A percentile compares a stretch with the other conserved stretches of the same genome.
Conservation (phyloP, 92 coral and sea anemone species). For the Phenganax stokvisi region DNA sequence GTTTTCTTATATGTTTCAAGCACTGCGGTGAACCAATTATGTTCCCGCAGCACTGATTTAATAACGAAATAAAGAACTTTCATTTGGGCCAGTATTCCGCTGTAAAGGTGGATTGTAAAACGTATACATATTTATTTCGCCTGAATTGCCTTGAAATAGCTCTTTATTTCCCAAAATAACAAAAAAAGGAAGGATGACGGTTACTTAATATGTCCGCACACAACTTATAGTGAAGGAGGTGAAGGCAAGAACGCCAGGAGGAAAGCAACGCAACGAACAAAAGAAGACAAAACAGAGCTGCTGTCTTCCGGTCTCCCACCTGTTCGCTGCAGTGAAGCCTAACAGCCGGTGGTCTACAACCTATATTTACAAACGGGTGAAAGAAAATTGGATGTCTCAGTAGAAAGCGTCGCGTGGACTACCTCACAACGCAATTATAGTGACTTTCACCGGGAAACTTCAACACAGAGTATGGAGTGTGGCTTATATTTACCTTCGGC, state of each 20-base stretch:
- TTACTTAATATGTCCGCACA: slow-evolving; percentile 19
- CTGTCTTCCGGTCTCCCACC: slow-evolving; percentile 44
- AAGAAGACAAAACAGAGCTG: slow-evolving; percentile 36
- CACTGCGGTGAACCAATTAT: background rate
- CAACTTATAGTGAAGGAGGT: background rate
- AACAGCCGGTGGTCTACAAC: slow-evolving; percentile 31
- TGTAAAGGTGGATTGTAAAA: background rate
- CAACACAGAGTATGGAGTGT: slow-evolving; percentile 14
- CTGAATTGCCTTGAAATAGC: slow-evolving; percentile 13
- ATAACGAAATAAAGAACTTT: background rate
- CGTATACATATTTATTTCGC: background rate
- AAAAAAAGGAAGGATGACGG: background rate
- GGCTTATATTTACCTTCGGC: background rate
- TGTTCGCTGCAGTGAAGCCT: slow-evolving; percentile 36
- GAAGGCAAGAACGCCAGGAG: slow-evolving; percentile 20
- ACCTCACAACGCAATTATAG: background rate
- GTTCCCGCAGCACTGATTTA: background rate
- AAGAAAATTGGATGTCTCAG: background rate
- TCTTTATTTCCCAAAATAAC: slow-evolving; percentile 28
- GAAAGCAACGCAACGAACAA: slow-evolving; percentile 28
- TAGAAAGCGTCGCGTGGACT: slow-evolving; percentile 23
- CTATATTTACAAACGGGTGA: slow-evolving; percentile 25
- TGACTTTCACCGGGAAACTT: background rate
- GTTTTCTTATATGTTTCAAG: background rate
- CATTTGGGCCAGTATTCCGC: background rate